Conservation (phyloP, 2,888 invertebrate species). For the Spodoptera littoralis region DNA sequence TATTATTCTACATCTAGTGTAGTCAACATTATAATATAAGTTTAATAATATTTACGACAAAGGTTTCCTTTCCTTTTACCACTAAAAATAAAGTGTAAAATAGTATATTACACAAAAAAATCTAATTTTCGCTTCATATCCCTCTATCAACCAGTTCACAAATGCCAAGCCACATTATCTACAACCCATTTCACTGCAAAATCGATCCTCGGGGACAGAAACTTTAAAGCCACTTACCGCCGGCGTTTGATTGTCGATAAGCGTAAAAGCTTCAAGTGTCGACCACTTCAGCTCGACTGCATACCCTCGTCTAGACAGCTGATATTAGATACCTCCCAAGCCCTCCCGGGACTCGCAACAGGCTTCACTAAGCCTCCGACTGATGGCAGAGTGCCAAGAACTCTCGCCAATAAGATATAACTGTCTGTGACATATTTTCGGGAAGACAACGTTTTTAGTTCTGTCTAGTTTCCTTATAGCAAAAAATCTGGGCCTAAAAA, state of each 20-base stretch:
- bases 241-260: conserved; percentile 16
- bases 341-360: conserved; percentile 31
- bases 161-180: background rate
- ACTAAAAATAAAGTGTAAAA: background rate
- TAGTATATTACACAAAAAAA: background rate
- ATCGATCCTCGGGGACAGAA: background rate
- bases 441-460: conserved; percentile 14
- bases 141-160: background rate
- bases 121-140: too few relatives aligned
- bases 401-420: conserved; percentile 45
- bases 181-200: background rate
- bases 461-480: conserved; percentile 1
- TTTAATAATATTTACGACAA: too few relatives aligned
- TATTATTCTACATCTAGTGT: too few relatives aligned
- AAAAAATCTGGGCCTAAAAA: background rate
- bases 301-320: conserved; percentile 42
- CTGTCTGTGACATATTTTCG: conserved; percentile 25
- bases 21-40: too few relatives aligned
- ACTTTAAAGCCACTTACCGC: background rate
- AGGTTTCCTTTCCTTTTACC: background rate
- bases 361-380: conserved; percentile 27
- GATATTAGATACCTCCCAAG: conserved; percentile 24
- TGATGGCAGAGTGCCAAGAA: conserved; percentile 43
- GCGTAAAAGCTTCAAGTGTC: conserved; percentile 19
- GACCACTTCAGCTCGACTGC: conserved; percentile 10